These are phyloP conservation scores for Tragelaphus oryx DNA, from an alignment of 2,797 vertebrate genomes.

Conservation along the genomic window DNA sequence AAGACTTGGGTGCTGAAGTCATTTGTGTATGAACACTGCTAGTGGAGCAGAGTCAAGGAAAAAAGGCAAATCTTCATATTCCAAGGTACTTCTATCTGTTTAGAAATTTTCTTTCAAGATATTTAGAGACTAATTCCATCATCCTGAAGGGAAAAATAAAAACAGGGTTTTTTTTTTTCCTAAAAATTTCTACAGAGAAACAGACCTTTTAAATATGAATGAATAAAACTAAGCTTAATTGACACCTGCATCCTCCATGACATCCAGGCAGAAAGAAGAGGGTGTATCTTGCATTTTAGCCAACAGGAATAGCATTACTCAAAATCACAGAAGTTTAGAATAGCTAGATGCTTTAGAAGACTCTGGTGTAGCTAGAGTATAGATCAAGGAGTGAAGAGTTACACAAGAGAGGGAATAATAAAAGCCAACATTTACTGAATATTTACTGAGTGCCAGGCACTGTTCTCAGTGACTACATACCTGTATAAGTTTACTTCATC, in stretches of 20 bases:
- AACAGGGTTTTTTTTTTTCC: not conserved
- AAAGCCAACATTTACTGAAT: not conserved
- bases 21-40: not conserved
- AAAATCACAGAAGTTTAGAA: not conserved
- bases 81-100: not conserved
- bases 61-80: not conserved
- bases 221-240: not conserved
- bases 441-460: not conserved
- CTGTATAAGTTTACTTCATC: not conserved
- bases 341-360: not conserved
- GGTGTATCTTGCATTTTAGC: not conserved
- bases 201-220: not conserved
- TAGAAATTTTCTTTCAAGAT: not conserved
- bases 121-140: not conserved
- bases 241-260: not conserved
- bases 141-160: not conserved
- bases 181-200: not conserved
- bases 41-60: not conserved
- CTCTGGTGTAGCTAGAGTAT: not conserved
- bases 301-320: not conserved
- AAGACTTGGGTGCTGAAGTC: not conserved
- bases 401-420: not conserved
- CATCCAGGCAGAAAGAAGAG: not conserved
- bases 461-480: not conserved
- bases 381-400: not conserved